Evolutionary conservation across 2,113 vertebrate species (phyloP).

Genomic region (Varanus salvator): DNA sequence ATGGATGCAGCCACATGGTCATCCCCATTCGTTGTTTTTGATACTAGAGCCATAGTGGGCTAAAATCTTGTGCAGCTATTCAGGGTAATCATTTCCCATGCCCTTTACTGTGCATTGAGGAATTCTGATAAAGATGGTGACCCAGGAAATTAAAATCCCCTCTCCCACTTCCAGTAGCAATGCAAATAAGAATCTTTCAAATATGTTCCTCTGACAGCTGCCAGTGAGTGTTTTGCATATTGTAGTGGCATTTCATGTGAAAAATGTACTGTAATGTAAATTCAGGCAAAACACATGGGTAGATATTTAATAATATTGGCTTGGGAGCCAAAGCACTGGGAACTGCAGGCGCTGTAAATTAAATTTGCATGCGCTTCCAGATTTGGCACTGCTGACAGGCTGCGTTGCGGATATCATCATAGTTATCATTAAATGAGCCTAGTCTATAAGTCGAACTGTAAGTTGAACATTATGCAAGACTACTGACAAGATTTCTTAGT

Average conservation of each 20-base stretch:
- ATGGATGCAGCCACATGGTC: not conserved
- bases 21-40: not conserved
- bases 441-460: not conserved
- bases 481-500: not conserved
- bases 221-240: not conserved
- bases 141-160: not conserved
- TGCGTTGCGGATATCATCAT: not conserved
- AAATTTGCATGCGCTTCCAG: not conserved
- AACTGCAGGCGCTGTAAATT: not conserved
- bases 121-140: not conserved
- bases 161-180: not conserved
- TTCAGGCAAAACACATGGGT: not conserved
- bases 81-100: not conserved
- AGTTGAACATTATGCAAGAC: not conserved
- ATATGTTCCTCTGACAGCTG: constrained; percentile 19
- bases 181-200: not conserved
- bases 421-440: not conserved
- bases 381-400: not conserved
- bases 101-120: not conserved
- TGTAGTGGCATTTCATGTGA: rapidly evolving
- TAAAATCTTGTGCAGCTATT: not conserved
- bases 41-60: not conserved
- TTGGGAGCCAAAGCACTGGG: not conserved
- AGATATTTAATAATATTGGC: not conserved
- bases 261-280: not conserved